Percentiles rank a stretch among this genome's conserved stretches.
phyloP scores from a whole-genome alignment of 2,797 vertebrate species.

The Phataginus tricuspis region DNA sequence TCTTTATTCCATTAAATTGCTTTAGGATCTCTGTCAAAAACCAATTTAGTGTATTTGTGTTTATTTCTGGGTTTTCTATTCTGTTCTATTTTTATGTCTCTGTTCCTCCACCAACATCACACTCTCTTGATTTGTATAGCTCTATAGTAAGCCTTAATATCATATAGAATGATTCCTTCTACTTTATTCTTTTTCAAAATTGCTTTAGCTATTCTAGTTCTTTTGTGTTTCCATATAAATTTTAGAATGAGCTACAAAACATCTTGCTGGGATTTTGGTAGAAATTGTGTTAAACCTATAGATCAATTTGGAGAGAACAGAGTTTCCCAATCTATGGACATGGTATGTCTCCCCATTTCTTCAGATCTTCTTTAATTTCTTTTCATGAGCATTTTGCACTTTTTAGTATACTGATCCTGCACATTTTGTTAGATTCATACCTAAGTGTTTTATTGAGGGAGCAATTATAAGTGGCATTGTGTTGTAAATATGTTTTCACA shows the following conservation, averaged over 20 bases:
- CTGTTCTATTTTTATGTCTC: not conserved
- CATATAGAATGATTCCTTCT: not conserved
- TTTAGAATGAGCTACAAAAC: not conserved
- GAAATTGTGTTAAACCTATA: not conserved
- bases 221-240: not conserved
- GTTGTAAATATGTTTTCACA: not conserved
- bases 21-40: not conserved
- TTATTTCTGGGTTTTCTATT: not conserved
- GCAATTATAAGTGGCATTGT: not conserved
- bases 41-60: not conserved
- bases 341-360: not conserved
- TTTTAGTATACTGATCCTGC: not conserved
- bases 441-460: not conserved
- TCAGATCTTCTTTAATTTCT: not conserved
- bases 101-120: not conserved
- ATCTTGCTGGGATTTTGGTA: not conserved
- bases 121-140: not conserved
- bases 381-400: not conserved
- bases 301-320: not conserved
- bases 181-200: not conserved
- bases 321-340: not conserved
- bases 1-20: not conserved
- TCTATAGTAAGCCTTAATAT: not conserved
- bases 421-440: not conserved
- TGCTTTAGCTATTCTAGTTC: not conserved